Base-by-base conservation (phyloP, 1,140 invertebrate species). In the Ruditapes philippinarum region DNA sequence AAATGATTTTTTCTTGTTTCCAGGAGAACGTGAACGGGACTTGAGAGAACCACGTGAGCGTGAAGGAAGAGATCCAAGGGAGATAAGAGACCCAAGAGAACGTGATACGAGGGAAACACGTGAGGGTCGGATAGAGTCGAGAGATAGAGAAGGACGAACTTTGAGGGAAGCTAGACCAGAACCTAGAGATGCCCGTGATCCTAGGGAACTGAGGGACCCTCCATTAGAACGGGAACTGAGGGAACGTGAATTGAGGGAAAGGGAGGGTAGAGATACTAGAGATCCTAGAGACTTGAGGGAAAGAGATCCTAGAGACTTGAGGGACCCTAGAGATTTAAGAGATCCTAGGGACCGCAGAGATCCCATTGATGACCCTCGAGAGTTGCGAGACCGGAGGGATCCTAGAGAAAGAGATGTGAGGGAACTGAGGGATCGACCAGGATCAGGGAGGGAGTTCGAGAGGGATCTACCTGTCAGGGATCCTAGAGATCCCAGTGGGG, bases 241-340 rank as follows among this genome's bases (percentile, higher is more conserved):
- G 28, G 82, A 84, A 12, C 31, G 45, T 36, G 80, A 80, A 9
- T 17, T 57, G 28, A 54, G 76, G 76, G 76, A 80, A 31, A 38
- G 79, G 31, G 79, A 81, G 33, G 49, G 14, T 42, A 36, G 78
- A 31, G 78, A 83, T 74, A 4, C 62, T 28, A 40, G 82, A 51
- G 82, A 84, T 51, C 33, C 42, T 0, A 68, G 81, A 38, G 81
- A 83, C 0, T 33, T 33, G 70, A 65, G 62, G 31, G 42, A 49
- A 9, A 60, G 82, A 42, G 65, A 84, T 22, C 79, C 79, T 1
- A 81, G 79, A 40, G 79, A 81, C 3, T 25, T 65, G n/a, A 62
- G 79, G 60, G 87, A 89, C 12, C 54, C n/a, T n/a, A 60, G 79
- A 33, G 87, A 89, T 31, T n/a, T 51, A 19, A 65, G 65, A 2